Base-by-base conservation (phyloP, 2,797 vertebrate species). In the Zenarchopterus dispar region DNA sequence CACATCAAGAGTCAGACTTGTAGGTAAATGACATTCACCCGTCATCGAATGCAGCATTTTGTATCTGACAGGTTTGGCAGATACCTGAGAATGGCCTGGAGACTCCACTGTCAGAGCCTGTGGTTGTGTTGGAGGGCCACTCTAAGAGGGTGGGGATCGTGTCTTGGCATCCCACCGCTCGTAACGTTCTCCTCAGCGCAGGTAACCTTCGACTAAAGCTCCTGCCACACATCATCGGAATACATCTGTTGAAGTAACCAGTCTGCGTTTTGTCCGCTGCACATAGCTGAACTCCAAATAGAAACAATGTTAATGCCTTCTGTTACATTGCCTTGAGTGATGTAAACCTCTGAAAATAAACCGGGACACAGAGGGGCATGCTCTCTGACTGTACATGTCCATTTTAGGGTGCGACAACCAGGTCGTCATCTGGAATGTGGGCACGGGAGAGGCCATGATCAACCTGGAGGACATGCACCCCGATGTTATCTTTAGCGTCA, bases 131-230 rank as follows among this genome's bases (percentile, higher is more conserved):
- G 65, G 97, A 99, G 90, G 97, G 97, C 13, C 98, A 99, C 85
- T 98, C 97, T 8, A 99, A 99, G 89, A 91, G 97, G 58, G 98
- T 99, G 0, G 98, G 98, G 84, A 99, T 99, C 0, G 95, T 99
- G 72, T 93, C 96, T 26, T 99, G 98, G 98, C 98, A 99, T 33
- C 98, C 98, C 0, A 99, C 97, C 0, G 95, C 96, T 0, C 96
- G 96, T 63, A 99, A 99, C 0, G 94, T 99, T 57, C 94, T 99
- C 75, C 95, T 99, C 47, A 99, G 97, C 0, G 98, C 97, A 92
- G 97, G 97, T 99, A 91, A 70, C 44, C 41, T 62, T 49, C 43
- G 17, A 22, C 57, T 21, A 33, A 21, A 31, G 23, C 58, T 15
- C 11, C 58, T 22, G 44, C 44, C 49, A 13, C 36, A 39, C 3